phyloP scores from a whole-genome alignment of 2,888 invertebrate species.

The Gerris lacustris region DNA sequence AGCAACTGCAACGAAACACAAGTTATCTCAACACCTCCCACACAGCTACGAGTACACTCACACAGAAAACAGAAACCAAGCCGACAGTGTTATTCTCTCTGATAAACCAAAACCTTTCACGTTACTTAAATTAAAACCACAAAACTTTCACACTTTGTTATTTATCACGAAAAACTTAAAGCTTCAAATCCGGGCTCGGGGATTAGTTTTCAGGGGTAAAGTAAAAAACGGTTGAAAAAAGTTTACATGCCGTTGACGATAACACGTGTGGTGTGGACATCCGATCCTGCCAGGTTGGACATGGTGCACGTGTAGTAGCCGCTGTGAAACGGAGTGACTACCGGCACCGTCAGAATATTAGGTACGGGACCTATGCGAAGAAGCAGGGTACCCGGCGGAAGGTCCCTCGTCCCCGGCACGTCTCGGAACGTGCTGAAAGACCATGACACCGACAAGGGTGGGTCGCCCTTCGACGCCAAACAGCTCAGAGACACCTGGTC shows the following conservation, averaged over 20 bases:
- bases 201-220: too few relatives aligned
- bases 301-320: conserved; percentile 66
- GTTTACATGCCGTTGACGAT: conserved; percentile 56
- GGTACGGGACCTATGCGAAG: conserved; percentile 29
- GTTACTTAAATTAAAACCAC: too few relatives aligned
- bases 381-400: conserved; percentile 28
- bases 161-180: background rate
- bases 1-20: too few relatives aligned
- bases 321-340: conserved; percentile 41
- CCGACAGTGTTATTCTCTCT: too few relatives aligned
- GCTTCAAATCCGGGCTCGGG: background rate
- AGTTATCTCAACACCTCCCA: too few relatives aligned
- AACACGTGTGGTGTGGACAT: conserved; percentile 52
- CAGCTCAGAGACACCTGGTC: conserved; percentile 34
- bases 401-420: conserved; percentile 17
- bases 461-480: conserved; percentile 34
- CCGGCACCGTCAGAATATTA: conserved; percentile 28
- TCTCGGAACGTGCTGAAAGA: conserved; percentile 25
- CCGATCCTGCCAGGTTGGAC: conserved; percentile 55
- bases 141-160: background rate
- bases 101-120: too few relatives aligned
- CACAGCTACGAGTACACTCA: too few relatives aligned
- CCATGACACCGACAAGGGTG: conserved; percentile 35
- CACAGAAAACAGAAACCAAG: too few relatives aligned
- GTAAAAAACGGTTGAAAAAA: background rate